phyloP scores from a whole-genome alignment of 2,113 vertebrate species.

The Polypterus bichir region DNA sequence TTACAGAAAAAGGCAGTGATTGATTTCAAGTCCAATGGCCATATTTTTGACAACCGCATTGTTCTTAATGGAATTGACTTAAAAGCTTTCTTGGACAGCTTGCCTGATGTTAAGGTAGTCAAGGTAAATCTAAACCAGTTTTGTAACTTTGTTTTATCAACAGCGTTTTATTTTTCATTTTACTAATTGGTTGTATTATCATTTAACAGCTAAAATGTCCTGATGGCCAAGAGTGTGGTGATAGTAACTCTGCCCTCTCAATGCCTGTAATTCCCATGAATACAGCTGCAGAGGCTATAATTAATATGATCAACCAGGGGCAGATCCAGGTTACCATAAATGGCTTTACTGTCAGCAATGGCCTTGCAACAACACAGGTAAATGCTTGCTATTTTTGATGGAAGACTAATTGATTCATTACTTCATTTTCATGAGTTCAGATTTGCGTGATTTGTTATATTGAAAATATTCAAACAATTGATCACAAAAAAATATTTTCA shows the following conservation, averaged over 20 bases:
- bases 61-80: constrained; percentile 94
- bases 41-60: constrained; percentile 97
- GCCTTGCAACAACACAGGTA: constrained; percentile 95
- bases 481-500: no score
- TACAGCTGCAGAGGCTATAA: constrained; percentile 92
- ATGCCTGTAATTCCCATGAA: constrained; percentile 99
- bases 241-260: constrained; percentile 73
- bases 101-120: constrained; percentile 92
- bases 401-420: no score
- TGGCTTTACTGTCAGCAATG: constrained; percentile 92
- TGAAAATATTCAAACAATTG: no score
- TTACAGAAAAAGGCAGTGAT: constrained; percentile 96
- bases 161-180: no score
- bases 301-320: constrained; percentile 97
- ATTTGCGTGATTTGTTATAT: no score
- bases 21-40: constrained; percentile 97
- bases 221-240: constrained; percentile 71
- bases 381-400: not conserved
- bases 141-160: not conserved
- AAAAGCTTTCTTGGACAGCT: constrained; percentile 92
- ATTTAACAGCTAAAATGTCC: constrained; percentile 76
- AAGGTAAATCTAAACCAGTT: constrained; percentile 56
- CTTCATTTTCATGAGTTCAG: no score
- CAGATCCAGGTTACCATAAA: constrained; percentile 98
- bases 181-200: not conserved